Conservation (phyloP, 2,113 vertebrate genomes). For the Notothenia rossii region DNA sequence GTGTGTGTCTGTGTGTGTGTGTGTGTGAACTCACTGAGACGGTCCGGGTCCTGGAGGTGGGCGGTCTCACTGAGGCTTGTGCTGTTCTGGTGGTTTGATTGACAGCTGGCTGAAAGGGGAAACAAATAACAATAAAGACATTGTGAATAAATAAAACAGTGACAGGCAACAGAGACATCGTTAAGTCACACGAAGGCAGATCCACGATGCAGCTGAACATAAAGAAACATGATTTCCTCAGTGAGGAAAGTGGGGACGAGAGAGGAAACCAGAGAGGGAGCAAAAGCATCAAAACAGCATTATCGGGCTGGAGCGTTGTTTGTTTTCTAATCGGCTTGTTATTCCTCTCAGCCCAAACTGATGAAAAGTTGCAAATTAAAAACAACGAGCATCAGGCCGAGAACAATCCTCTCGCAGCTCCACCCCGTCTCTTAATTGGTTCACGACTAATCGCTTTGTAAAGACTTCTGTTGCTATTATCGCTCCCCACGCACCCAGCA, state of each 20-base stretch:
- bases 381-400: constrained; percentile 47
- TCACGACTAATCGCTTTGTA: constrained; percentile 62
- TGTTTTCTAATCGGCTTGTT: constrained; percentile 51
- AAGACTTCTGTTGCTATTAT: constrained; percentile 51
- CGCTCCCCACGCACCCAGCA: not conserved
- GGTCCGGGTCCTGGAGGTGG: not conserved
- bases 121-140: not conserved
- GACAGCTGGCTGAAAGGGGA: constrained; percentile 24
- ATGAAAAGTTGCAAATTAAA: constrained; percentile 59
- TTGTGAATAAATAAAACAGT: no score
- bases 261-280: constrained; percentile 17
- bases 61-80: constrained; percentile 15
- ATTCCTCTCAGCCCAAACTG: constrained; percentile 39
- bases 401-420: constrained; percentile 27
- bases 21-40: constrained; percentile 21
- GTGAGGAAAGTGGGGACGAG: not conserved
- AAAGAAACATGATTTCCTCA: not conserved
- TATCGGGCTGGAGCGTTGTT: constrained; percentile 31
- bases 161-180: not conserved
- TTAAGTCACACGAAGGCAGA: constrained; percentile 5
- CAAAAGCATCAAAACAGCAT: constrained; percentile 33
- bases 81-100: constrained; percentile 10
- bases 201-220: not conserved
- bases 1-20: no score
- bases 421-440: constrained; percentile 42